Evolutionary conservation across 2,797 vertebrate species (phyloP).

Genomic region (Falco cherrug): DNA sequence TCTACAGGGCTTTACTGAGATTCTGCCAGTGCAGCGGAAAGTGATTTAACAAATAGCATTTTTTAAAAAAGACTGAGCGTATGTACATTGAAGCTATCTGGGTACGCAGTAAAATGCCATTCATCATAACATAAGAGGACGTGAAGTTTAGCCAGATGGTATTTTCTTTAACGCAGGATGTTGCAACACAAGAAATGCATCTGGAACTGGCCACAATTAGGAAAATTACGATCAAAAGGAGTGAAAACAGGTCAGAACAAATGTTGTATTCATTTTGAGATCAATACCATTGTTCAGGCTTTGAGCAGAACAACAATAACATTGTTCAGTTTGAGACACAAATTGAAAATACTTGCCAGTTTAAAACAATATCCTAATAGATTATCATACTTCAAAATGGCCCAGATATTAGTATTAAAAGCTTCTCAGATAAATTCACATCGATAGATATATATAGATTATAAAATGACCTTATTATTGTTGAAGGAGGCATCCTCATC

Average conservation of each 20-base stretch:
- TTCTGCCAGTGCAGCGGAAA: conserved; percentile 64
- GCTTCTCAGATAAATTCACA: not conserved
- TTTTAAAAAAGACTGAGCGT: conserved; percentile 11
- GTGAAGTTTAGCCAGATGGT: conserved; percentile 37
- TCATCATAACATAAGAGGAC: conserved; percentile 47
- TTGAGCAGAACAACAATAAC: not conserved
- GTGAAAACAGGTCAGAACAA: not conserved
- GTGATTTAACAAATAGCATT: conserved; percentile 65
- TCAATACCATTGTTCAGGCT: not conserved
- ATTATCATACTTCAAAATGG: not conserved
- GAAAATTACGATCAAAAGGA: conserved; percentile 10
- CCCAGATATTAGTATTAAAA: not conserved
- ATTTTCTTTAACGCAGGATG: conserved; percentile 41
- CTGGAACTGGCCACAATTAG: conserved; percentile 41
- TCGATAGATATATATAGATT: not conserved
- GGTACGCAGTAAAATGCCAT: conserved; percentile 50
- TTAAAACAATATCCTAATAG: not conserved
- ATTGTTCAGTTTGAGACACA: not conserved
- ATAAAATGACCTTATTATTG: not conserved
- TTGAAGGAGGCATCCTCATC: not conserved
- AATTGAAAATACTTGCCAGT: not conserved
- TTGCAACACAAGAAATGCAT: not conserved
- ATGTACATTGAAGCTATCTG: conserved; percentile 28
- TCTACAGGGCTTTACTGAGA: conserved; percentile 39
- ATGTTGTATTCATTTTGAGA: not conserved